Conservation (phyloP, 2,888 invertebrate genomes). For the Drosophila greeni region DNA sequence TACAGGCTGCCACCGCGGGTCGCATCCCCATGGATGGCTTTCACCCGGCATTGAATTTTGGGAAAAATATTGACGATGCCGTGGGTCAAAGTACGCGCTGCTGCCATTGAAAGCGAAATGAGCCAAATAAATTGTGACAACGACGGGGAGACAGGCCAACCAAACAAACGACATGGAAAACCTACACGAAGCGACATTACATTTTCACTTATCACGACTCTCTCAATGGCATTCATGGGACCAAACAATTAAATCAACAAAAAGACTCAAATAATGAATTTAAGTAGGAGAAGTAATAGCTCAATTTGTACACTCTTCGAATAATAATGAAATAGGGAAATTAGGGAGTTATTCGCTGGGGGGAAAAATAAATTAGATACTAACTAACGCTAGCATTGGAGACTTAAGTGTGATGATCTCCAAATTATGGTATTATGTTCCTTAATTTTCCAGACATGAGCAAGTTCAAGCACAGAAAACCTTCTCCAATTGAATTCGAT, state of each 20-base stretch:
- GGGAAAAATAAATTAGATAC: background rate
- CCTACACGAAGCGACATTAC: conserved; percentile 14
- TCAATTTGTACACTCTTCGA: conserved; percentile 35
- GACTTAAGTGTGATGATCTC: background rate
- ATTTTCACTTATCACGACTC: conserved; percentile 56
- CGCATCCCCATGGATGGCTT: conserved; percentile 47
- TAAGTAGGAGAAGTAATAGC: conserved; percentile 43
- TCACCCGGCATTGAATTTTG: conserved; percentile 52
- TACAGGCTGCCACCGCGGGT: conserved; percentile 35
- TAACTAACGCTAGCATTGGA: background rate
- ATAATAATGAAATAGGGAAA: conserved; percentile 9
- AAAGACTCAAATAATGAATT: conserved; percentile 21
- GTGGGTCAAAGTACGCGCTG: conserved; percentile 62
- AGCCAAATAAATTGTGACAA: conserved; percentile 40
- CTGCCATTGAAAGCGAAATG: conserved; percentile 53
- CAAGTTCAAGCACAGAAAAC: background rate
- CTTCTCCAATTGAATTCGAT: too few species aligned
- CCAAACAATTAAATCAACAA: conserved; percentile 36
- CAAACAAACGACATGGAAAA: conserved; percentile 26
- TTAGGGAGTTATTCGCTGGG: conserved; percentile 7
- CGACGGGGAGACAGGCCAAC: conserved; percentile 16
- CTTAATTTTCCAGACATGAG: too few species aligned
- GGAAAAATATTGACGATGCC: conserved; percentile 50
- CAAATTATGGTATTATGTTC: background rate
- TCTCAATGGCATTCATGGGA: conserved; percentile 6